These are phyloP conservation scores for Geopemphigus sp. DNA, from an alignment of 1,140 invertebrate genomes.

Conservation along the genomic window DNA sequence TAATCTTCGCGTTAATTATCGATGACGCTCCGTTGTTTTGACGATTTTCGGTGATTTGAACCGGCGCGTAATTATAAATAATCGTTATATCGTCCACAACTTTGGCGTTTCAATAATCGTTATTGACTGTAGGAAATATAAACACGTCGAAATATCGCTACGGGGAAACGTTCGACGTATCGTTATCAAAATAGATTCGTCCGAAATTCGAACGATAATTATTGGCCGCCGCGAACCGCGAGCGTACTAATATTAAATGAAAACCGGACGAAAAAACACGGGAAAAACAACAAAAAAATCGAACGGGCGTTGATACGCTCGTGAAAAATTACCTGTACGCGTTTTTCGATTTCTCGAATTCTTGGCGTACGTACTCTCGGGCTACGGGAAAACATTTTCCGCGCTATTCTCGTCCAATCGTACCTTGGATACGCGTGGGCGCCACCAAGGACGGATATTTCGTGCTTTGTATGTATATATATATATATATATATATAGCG, in stretches of 20 bases:
- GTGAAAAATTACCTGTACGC: conserved; percentile 22
- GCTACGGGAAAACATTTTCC: conserved; percentile 8
- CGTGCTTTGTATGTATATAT: too few relatives aligned
- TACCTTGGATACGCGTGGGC: conserved; percentile 43
- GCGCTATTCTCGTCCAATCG: conserved; percentile 30
- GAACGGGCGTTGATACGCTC: conserved; percentile 18
- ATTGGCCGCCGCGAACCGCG: not conserved
- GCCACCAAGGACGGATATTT: conserved; percentile 4
- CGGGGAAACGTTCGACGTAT: too few relatives aligned
- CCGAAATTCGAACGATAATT: not conserved
- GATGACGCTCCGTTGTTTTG: too few relatives aligned
- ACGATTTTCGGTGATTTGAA: too few relatives aligned
- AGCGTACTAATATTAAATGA: not conserved
- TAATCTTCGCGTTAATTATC: too few relatives aligned
- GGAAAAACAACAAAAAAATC: not conserved
- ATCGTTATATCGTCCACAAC: too few relatives aligned
- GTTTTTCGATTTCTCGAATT: conserved; percentile 34
- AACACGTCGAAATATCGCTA: too few relatives aligned
- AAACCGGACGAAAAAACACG: too few relatives aligned
- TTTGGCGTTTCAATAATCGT: too few relatives aligned
- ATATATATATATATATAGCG: too few relatives aligned
- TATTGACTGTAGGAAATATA: too few relatives aligned
- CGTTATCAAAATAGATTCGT: not conserved
- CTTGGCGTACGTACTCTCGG: conserved; percentile 4
- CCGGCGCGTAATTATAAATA: too few relatives aligned